Percentiles rank a stretch among this genome's conserved stretches.
Evolutionary conservation across 2,113 vertebrate species (phyloP).

Genomic region (Dipodomys merriami): DNA sequence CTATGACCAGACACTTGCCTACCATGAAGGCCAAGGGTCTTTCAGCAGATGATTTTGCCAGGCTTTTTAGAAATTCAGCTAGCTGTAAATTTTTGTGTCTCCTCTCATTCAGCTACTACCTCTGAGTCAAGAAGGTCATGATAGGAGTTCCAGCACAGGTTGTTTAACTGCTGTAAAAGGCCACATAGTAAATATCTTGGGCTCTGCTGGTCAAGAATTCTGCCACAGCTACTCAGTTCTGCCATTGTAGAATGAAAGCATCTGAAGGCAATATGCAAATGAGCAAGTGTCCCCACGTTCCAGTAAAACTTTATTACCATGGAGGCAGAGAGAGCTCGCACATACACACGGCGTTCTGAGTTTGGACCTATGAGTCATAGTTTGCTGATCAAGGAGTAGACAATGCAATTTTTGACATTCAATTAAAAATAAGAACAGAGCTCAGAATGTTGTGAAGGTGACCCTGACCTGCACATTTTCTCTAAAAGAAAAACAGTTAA

Average conservation of each 20-base stretch:
- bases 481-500: conserved; percentile 20
- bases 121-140: neutral
- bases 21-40: neutral
- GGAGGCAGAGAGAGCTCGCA: neutral
- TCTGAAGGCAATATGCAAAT: neutral
- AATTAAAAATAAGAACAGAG: conserved; percentile 4
- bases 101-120: neutral
- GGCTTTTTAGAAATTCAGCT: neutral
- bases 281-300: neutral
- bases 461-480: conserved; percentile 15
- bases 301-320: conserved; percentile 47
- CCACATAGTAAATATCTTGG: neutral
- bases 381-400: neutral
- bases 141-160: neutral
- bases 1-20: conserved; percentile 53
- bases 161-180: neutral
- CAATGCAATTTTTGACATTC: neutral
- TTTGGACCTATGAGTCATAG: neutral
- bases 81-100: neutral
- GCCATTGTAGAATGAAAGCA: neutral
- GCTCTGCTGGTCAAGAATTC: neutral
- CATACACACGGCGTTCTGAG: neutral
- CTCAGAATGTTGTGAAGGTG: neutral
- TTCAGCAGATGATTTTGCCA: neutral
- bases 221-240: neutral